A percentile compares a stretch with the other conserved stretches of the same genome.
Conservation (phyloP, 2,888 invertebrate genomes). For the Exocentrus adspersus region DNA sequence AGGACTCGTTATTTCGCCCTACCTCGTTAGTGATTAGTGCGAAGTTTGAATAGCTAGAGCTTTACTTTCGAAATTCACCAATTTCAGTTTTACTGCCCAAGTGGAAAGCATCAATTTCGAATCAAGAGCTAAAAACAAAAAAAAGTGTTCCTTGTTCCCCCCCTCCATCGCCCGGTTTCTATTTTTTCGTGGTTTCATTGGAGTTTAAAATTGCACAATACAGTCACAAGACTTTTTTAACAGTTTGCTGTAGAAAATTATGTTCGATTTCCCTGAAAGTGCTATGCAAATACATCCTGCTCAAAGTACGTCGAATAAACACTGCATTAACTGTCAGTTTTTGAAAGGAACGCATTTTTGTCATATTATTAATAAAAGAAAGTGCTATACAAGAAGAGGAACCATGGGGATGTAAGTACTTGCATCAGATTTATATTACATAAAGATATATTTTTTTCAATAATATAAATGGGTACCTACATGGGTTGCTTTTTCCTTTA, state of each 20-base stretch:
- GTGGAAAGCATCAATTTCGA: neutral
- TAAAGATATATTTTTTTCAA: neutral
- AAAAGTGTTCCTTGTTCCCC: neutral
- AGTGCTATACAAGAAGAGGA: constrained; percentile 15
- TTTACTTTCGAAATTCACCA: neutral
- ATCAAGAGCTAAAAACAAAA: neutral
- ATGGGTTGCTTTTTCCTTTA: too few species aligned
- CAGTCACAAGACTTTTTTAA: neutral
- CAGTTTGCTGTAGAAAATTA: neutral
- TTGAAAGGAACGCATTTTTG: neutral
- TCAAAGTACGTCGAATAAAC: neutral
- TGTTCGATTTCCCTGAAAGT: constrained; percentile 19
- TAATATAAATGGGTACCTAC: too few species aligned
- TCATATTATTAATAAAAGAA: constrained; percentile 7
- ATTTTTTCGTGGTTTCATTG: neutral
- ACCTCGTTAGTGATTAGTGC: neutral
- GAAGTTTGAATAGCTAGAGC: neutral
- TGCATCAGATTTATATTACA: neutral
- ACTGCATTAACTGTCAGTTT: neutral
- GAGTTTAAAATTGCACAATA: neutral
- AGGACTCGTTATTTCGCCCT: neutral
- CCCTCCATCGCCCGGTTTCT: neutral
- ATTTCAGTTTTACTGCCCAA: neutral
- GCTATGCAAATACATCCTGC: constrained; percentile 16
- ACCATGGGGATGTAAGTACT: constrained; percentile 24